Base-by-base conservation (phyloP, 2,113 vertebrate genomes). In the Australoheros scitulus region DNA sequence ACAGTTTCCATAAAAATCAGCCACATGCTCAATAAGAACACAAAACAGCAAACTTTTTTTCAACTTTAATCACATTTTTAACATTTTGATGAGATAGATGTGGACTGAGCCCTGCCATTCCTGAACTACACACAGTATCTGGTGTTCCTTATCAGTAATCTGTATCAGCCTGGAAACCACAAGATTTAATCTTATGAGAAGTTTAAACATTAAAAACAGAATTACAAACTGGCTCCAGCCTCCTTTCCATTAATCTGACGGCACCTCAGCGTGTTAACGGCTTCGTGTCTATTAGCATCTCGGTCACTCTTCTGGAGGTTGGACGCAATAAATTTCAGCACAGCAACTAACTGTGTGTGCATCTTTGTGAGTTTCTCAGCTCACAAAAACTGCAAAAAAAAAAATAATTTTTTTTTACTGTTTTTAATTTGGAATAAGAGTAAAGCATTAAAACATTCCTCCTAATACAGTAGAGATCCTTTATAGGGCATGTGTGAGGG, bases 41-140 rank as follows among this genome's bases (percentile, higher is more conserved):
- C 41, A 80, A 64, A 41, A 26, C 11, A 61, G 61, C 58, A 52
- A 82, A 55, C 76, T 43, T 64, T 79, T 55, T 80, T 82, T 91
- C 14, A 77, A 78, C 26, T 93, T 94, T 93, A 92, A 94, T 93
- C 74, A 86, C 78, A 86, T 92, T 74, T 88, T 82, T 38, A 87
- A 89, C 60, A 84, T 77, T 77, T 82, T 50, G 84, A 79, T 89
- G 18, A 83, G 59, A 41, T 83, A 41, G 75, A 58, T 63, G 82
- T 75, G 74, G 83, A 85, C 81, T 86, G 41, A 59, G 80, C 76
- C 29, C 75, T 36, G 56, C 24, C n/a, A 79, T 83, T 55, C 72
- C 80, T 85, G 36, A 88, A 85, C 57, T 75, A 74, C 29, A 86
- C 83, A 91, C 78, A 88, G 85, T 84, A 84, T 87, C 79, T 82